Conservation (phyloP, 1,140 invertebrate genomes). For the Lasioglossum baleicum region DNA sequence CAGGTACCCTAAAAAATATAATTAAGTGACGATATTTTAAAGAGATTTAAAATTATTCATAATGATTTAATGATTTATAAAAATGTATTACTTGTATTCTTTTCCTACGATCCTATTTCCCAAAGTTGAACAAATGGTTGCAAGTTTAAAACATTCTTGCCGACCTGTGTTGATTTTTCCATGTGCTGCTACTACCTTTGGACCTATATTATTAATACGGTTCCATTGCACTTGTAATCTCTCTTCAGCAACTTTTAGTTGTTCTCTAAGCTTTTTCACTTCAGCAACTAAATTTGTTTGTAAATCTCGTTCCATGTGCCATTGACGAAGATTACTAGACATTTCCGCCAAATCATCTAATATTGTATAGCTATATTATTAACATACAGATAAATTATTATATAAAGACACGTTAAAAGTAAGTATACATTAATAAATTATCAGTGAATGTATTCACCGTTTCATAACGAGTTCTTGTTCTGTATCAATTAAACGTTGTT, state of each 20-base stretch:
- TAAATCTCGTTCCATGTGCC: slow-evolving; percentile 72
- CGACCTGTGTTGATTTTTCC: slow-evolving; percentile 71
- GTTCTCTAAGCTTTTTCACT: slow-evolving; percentile 68
- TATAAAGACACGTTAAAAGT: too few species aligned
- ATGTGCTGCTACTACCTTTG: slow-evolving; percentile 67
- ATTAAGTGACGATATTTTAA: background rate
- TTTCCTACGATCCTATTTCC: slow-evolving; percentile 70
- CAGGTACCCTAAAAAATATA: slow-evolving; percentile 70
- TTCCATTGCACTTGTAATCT: slow-evolving; percentile 67
- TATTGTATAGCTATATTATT: slow-evolving; percentile 72
- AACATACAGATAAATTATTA: too few species aligned
- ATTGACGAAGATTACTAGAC: slow-evolving; percentile 69
- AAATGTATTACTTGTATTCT: slow-evolving; percentile 72
- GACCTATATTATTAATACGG: slow-evolving; percentile 66
- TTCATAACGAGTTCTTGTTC: slow-evolving; percentile 71
- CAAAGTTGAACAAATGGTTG: slow-evolving; percentile 71
- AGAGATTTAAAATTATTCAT: slow-evolving; percentile 3
- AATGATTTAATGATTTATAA: background rate
- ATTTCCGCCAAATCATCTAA: slow-evolving; percentile 72
- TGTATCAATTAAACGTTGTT: slow-evolving; percentile 55
- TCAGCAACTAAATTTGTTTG: slow-evolving; percentile 65
- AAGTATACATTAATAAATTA: too few species aligned
- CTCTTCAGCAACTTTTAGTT: slow-evolving; percentile 70
- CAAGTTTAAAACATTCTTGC: slow-evolving; percentile 71
- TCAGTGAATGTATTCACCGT: too few species aligned